Base-by-base conservation (phyloP, 2,888 invertebrate genomes). In the Neoscelio sp. region DNA sequence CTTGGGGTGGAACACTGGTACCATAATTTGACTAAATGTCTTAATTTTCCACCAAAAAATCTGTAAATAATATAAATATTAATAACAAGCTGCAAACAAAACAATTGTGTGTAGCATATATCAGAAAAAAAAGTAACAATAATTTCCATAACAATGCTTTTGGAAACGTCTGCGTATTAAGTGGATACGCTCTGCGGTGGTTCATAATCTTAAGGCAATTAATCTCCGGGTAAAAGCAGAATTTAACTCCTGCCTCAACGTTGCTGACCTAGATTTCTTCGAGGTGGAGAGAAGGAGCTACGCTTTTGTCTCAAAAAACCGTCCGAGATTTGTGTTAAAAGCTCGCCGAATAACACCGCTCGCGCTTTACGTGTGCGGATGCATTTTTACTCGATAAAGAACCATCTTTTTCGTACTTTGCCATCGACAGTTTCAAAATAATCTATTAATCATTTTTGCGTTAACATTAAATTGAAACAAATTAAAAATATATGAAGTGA, bases 271-370 rank as follows among this genome's bases (percentile, higher is more conserved):
- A 67, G 23, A 62, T 78, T 78, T 68, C 62, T 60, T 67, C 58
- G 15, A 23, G 38, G 35, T 6, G 38, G 40, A 10, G 15, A 48
- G 67, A 40, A 70, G 62, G 46, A 60, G 68, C 60, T n/a, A n/a
- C 38, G 46, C 60, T 78, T 78, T 78, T 78, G 77, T 78, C 60
- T 65, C 44, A 58, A 58, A 77, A 77, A 77, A 48, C 60, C 10
- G 13, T 7, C 35, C 60, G 77, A 58, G 77, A 77, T 71, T 70
- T 65, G 60, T 15, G 52, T 46, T 70, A 46, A 77, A 71, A 71
- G 56, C 58, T 71, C 50, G 40, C 70, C 17, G 26, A 71, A 65
- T 65, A 64, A 50, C 44, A 26, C 33, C 10, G 6, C 17, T 12
- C 28, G 23, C 64, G 40, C 33, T 64, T 42, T 71, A 48, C 52